phyloP scores from a whole-genome alignment of 2,888 invertebrate species.

The Philereme vetulata region DNA sequence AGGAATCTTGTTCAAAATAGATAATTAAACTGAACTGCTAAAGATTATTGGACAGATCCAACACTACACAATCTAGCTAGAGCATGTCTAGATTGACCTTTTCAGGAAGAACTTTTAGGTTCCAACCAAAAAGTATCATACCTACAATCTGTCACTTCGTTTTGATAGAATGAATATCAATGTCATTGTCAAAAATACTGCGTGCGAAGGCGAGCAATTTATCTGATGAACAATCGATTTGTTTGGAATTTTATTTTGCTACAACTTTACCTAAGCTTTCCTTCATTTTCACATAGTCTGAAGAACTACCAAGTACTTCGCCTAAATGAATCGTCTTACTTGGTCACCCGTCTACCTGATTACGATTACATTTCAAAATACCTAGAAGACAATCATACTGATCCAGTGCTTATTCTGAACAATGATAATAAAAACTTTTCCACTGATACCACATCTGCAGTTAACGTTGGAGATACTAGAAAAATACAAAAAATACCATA shows the following conservation, averaged over 20 bases:
- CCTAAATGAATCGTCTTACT: slow-evolving; percentile 63
- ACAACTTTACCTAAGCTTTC: slow-evolving; percentile 47
- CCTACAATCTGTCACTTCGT: too few species aligned
- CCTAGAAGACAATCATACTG: slow-evolving; percentile 20
- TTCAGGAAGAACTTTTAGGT: too few species aligned
- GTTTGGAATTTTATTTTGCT: slow-evolving; percentile 26
- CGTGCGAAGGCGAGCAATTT: too few species aligned
- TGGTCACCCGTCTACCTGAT: slow-evolving; percentile 65
- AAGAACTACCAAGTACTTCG: slow-evolving; percentile 69
- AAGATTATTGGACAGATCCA: too few species aligned
- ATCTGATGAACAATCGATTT: slow-evolving; percentile 21
- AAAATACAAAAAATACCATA: slow-evolving; percentile 46
- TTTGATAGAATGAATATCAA: too few species aligned
- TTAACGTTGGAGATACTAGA: slow-evolving; percentile 46
- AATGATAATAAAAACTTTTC: slow-evolving; percentile 15
- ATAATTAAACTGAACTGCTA: too few species aligned
- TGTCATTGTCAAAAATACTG: too few species aligned
- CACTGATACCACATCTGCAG: slow-evolving; percentile 26
- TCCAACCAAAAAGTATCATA: too few species aligned
- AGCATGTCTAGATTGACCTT: too few species aligned
- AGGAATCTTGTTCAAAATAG: too few species aligned
- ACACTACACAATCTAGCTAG: too few species aligned
- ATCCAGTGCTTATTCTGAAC: slow-evolving; percentile 28
- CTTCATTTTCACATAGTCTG: slow-evolving; percentile 50
- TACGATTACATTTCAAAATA: slow-evolving; percentile 45